phyloP scores from a whole-genome alignment of 1,140 invertebrate species.

The Hydropsyche tenuis region DNA sequence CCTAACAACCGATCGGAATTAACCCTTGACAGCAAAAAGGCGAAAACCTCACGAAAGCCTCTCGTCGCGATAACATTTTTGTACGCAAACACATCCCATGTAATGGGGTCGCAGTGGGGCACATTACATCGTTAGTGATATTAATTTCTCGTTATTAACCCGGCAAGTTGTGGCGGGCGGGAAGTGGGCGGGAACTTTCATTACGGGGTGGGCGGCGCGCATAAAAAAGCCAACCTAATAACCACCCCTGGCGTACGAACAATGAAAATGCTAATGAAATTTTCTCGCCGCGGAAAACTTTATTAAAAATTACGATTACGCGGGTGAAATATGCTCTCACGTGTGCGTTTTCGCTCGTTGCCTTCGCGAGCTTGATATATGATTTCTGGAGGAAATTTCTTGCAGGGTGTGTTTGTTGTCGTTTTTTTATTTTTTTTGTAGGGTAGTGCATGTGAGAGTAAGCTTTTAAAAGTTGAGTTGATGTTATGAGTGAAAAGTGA shows the following conservation, averaged over 20 bases:
- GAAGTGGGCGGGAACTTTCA: constrained; percentile 1
- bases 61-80: too few species aligned
- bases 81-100: too few species aligned
- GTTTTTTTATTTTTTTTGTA: too few species aligned
- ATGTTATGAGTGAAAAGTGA: too few species aligned
- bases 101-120: not conserved
- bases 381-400: too few species aligned
- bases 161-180: not conserved
- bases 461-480: too few species aligned
- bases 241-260: constrained; percentile 28
- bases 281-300: constrained; percentile 35
- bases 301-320: constrained; percentile 38
- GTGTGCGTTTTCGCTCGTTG: constrained; percentile 5
- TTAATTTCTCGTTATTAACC: constrained; percentile 36
- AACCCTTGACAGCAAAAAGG: too few species aligned
- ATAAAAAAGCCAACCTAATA: constrained; percentile 38
- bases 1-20: too few species aligned
- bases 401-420: too few species aligned
- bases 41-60: too few species aligned
- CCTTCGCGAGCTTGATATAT: not conserved
- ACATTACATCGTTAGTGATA: constrained; percentile 32
- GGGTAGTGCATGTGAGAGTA: too few species aligned
- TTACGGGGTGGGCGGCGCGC: not conserved
- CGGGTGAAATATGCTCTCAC: constrained; percentile 36
- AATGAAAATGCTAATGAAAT: constrained; percentile 39